Base-by-base conservation (phyloP, 2,797 vertebrate genomes). In the Scarus forsteni region DNA sequence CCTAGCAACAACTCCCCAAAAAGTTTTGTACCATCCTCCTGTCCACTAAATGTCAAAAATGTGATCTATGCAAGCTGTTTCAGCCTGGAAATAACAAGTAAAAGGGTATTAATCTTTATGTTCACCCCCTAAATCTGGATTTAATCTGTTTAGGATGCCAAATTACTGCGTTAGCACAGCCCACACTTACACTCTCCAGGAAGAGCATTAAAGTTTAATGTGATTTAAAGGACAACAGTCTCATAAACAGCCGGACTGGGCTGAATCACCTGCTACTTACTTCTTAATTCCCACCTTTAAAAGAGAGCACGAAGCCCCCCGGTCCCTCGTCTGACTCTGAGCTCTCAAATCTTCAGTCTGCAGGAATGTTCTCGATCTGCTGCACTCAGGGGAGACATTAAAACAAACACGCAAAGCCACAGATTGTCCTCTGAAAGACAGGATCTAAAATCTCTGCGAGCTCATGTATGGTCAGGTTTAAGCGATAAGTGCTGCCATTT, bases 341-440 rank as follows among this genome's bases (percentile, higher is more conserved):
- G 46, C 40, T 66, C 60, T 60, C 70, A 52, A 79, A 50, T 81
- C 68, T 66, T 35, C 66, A 60, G 59, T 63, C 80, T 76, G n/a
- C 73, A 89, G 84, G 79, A 91, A 92, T 89, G 86, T 89, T 72
- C 82, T 79, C 5, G 4, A 57, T 58, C 74, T 36, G 67, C 15
- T 46, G 72, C 70, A 63, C 83, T 83, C 90, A 15, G 67, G 81
- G 81, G 88, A 83, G 67, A 66, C 79, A 65, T 83, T 70, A 88
- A 70, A 73, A 50, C 14, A 8, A 80, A 72, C 79, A 59, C 9
- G 39, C 74, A 64, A 60, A 83, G 64, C 84, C 66, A 16, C 73
- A 68, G 70, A 56, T 55, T 70, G 72, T 65, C 60, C 57, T 57
- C 19, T 46, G 50, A 75, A 77, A 85, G 75, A 66, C 69, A 42